phyloP scores from a whole-genome alignment of 1,140 invertebrate species.

The Macrocentrus cingulum region DNA sequence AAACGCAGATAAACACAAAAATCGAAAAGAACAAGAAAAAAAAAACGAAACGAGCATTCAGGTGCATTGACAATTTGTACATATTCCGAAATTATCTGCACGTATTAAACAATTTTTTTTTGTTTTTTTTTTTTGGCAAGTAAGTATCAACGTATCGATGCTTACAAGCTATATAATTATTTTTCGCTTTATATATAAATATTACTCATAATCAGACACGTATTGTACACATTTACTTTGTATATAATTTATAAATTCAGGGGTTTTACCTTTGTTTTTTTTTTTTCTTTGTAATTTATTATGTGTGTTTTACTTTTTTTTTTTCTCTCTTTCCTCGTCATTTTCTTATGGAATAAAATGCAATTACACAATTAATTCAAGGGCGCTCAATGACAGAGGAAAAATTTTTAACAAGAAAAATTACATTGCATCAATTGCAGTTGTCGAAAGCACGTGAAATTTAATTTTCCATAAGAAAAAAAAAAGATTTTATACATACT shows the following conservation, averaged over 20 bases:
- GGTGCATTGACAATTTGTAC: background rate
- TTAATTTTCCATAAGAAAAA: no score
- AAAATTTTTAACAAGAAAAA: slow-evolving; percentile 16
- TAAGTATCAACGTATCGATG: slow-evolving; percentile 9
- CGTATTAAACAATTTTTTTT: slow-evolving; percentile 15
- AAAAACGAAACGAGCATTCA: background rate
- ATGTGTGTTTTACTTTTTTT: slow-evolving; percentile 5
- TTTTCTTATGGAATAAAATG: slow-evolving; percentile 14
- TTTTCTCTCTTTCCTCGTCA: background rate
- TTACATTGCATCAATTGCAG: slow-evolving; percentile 10
- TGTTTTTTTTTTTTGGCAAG: slow-evolving; percentile 7
- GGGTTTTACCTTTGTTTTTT: slow-evolving; percentile 2
- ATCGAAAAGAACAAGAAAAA: background rate
- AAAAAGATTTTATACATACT: no score
- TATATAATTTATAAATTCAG: slow-evolving; percentile 24
- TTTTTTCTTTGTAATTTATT: background rate
- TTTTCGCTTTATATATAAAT: slow-evolving; percentile 27
- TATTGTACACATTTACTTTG: slow-evolving; percentile 30
- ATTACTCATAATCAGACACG: slow-evolving; percentile 32
- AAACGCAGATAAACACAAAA: background rate
- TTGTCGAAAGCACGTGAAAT: slow-evolving; percentile 16
- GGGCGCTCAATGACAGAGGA: slow-evolving; percentile 14
- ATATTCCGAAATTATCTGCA: background rate
- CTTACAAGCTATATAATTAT: background rate
- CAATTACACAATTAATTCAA: slow-evolving; percentile 19